Base-by-base conservation (phyloP, 2,113 vertebrate species). In the Nematolebias whitei region DNA sequence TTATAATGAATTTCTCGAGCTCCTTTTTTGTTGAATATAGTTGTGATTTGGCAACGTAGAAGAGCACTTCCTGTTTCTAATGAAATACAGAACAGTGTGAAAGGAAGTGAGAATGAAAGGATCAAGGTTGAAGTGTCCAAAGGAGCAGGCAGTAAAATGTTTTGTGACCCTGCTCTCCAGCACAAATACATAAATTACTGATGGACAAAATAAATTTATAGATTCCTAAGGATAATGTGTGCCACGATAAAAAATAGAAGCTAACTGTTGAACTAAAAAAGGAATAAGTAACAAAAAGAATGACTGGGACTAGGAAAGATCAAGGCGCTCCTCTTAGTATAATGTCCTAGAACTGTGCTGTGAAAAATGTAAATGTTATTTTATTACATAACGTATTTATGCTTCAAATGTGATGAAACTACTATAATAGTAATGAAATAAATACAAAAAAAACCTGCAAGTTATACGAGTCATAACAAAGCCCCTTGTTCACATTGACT, bases 1-100 rank as follows among this genome's bases (percentile, higher is more conserved):
- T 35, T 8, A 8, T 8, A 35, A 8, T 10, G 9, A 35, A 8
- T 35, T 35, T 35, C 32, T 2, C 10, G 32, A 35, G 5, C 10
- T 35, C 9, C 5, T 35, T 35, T 35, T 35, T 35, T 35, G 32
- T 35, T 35, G 32, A 35, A 35, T 8, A 35, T 35, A 9, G 15
- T 45, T 44, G 8, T 38, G 16, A 55, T 13, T 50, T 51, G 41
- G 18, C 8, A 8, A 9, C 20, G 57, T 50, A 49, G 26, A 45
- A 54, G 29, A 73, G 79, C 24, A 53, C 18, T 76, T 86, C 82
- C 78, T 83, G 80, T 85, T 90, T 87, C 84, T 81, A 83, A 63
- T 85, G 73, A 58, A 74, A 54, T 45, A 26, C 49, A 35, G 9
- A 8, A 8, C 32, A 35, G 5, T 58, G 64, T 39, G 47, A 63